Conservation (phyloP, 2,113 vertebrate species). For the Cromileptes altivelis region DNA sequence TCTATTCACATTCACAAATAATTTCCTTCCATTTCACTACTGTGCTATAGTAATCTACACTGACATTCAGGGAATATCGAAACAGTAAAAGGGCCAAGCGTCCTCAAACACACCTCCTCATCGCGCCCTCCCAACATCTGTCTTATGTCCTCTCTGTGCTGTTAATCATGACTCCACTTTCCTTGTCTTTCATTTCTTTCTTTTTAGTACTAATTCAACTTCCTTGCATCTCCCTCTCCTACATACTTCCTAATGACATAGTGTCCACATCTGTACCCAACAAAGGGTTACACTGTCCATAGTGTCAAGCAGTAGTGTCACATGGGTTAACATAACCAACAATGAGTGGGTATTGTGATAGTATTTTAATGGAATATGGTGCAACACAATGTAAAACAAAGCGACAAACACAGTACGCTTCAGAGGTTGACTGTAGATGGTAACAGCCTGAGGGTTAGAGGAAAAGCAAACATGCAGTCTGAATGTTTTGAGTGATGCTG, state of each 20-base stretch:
- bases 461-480: slow-evolving; percentile 3
- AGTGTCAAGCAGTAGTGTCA: neutral
- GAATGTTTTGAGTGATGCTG: slow-evolving; percentile 3
- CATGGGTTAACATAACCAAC: neutral
- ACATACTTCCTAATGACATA: neutral
- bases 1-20: slow-evolving; percentile 58
- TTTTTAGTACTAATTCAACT: slow-evolving; percentile 3
- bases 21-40: slow-evolving; percentile 42
- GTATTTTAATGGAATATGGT: neutral
- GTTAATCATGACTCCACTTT: slow-evolving; percentile 8
- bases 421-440: neutral
- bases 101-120: slow-evolving; percentile 10
- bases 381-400: no score
- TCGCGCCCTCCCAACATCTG: neutral
- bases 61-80: slow-evolving; percentile 44
- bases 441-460: neutral
- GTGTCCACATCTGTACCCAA: neutral
- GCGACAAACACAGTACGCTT: neutral
- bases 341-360: neutral
- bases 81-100: slow-evolving; percentile 33
- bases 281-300: neutral
- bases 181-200: neutral
- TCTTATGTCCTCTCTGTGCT: neutral
- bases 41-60: slow-evolving; percentile 37
- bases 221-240: neutral